phyloP scores from a whole-genome alignment of 2,797 vertebrate species.

The Platyrinchus mystaceus region DNA sequence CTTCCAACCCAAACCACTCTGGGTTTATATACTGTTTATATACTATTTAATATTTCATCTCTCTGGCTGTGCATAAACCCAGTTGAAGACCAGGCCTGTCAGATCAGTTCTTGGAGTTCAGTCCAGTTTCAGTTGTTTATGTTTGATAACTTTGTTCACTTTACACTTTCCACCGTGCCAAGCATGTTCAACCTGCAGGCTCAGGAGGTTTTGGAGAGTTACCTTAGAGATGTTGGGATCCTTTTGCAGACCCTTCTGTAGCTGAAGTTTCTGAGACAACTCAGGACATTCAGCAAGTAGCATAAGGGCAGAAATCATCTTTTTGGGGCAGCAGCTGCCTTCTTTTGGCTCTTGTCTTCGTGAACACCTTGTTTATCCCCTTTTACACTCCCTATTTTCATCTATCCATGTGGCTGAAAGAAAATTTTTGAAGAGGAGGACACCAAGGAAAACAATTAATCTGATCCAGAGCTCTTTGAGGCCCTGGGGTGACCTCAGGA shows the following conservation, averaged over 20 bases:
- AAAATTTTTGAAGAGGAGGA: background rate
- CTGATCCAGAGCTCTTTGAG: background rate
- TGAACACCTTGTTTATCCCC: background rate
- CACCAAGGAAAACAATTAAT: background rate
- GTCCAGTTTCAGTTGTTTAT: background rate
- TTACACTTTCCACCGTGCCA: background rate
- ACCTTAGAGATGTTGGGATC: fast-evolving
- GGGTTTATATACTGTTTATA: background rate
- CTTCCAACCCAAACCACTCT: background rate
- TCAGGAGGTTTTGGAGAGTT: background rate
- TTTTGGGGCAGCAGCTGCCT: background rate
- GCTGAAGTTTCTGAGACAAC: background rate
- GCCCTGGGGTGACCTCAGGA: background rate
- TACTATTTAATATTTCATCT: background rate
- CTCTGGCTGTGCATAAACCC: too few species aligned
- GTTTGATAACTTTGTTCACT: background rate
- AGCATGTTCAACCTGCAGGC: background rate
- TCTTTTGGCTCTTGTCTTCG: background rate
- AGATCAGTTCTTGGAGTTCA: background rate
- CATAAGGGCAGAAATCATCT: background rate
- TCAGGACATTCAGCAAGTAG: background rate
- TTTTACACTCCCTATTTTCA: background rate
- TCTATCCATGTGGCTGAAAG: background rate
- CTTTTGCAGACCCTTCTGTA: background rate
- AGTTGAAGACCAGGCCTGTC: background rate